Base-by-base conservation (phyloP, 2,113 vertebrate genomes). In the Caranx melampygus region DNA sequence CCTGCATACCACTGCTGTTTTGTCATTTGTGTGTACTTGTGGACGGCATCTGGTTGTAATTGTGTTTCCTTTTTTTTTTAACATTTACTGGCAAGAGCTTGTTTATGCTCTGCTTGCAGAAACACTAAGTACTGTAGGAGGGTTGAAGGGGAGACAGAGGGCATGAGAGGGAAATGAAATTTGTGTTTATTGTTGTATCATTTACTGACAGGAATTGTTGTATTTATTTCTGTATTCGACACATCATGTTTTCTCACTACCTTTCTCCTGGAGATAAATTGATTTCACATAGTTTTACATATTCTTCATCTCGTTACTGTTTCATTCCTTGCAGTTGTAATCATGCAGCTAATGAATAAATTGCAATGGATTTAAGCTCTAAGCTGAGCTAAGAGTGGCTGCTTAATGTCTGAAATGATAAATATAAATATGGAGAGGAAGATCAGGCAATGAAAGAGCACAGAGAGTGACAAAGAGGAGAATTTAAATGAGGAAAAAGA, bases 351-450 rank as follows among this genome's bases (percentile, higher is more conserved):
- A 58, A 78, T 59, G 74, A 90, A 91, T 86, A 80, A 63, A 92
- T 78, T 75, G 69, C 16, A 42, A 26, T 20, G 49, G 74, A 51
- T 86, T 86, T 84, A 77, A 87, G 80, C 81, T 79, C 11, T 14
- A 54, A 71, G 73, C 78, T 31, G 31, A 74, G 77, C 75, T 54
- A 51, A 71, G 76, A 49, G 66, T 49, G 64, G 15, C 80, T 71
- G 65, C 63, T 62, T 82, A 75, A 82, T 35, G 75, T 84, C 79
- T 72, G 64, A 82, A 83, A 79, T 82, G 81, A 83, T 90, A 62
- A 88, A 87, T 88, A 84, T 85, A 84, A 91, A 92, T 78, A 92
- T 8, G 18, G 75, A 78, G 69, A 54, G 74, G 45, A 67, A 72
- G 66, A 75, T 65, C 21, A 3, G 60, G 70, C 78, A 77, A 60